Base-by-base conservation (phyloP, 2,888 invertebrate species). In the Deilephila elpenor region DNA sequence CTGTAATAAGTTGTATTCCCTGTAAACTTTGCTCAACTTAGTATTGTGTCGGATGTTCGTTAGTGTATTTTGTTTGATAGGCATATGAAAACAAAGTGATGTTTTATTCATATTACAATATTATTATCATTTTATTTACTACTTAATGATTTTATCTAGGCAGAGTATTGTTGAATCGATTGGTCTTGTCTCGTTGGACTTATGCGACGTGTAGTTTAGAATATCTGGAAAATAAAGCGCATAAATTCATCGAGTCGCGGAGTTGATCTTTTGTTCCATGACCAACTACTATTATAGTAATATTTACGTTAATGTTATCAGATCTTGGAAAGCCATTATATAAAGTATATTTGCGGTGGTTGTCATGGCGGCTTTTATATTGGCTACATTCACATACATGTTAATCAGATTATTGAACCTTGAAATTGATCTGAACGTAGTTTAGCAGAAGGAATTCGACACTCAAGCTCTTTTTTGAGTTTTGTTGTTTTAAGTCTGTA, bases 1-100 rank as follows among this genome's bases (percentile, higher is more conserved):
- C 86, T 90, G 86, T 89, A 88, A 87, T 89, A 86, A 83, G 87
- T 90, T 91, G 88, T 92, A 91, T 89, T 91, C 89, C 88, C 83
- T 85, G 79, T 90, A 90, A 92, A 91, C 79, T 80, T 93, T 94
- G 94, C 94, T 94, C 94, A 94, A 94, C 85, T 84, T 88, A 90
- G 89, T 90, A 86, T 87, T 87, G 85, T 84, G 85, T 87, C 64
- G 56, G 44, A 59, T 67, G 56, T 67, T 67, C 64, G 37, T 67
- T 73, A 64, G 25, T 67, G 37, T 73, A 59, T 67, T 73, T 64
- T 64, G 32, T 72, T 56, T 59, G 62, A 72, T 62, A 72, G 53
- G 34, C 32, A 72, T 72, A 61, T 32, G 51, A 29, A 62, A 61
- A 37, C 20, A 71, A 70, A 29, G 61, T 32, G 8, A 70, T 53